A percentile compares a stretch with the other conserved stretches of the same genome.
phyloP scores from a whole-genome alignment of 2,113 vertebrate genomes.

The Otocyon megalotis region DNA sequence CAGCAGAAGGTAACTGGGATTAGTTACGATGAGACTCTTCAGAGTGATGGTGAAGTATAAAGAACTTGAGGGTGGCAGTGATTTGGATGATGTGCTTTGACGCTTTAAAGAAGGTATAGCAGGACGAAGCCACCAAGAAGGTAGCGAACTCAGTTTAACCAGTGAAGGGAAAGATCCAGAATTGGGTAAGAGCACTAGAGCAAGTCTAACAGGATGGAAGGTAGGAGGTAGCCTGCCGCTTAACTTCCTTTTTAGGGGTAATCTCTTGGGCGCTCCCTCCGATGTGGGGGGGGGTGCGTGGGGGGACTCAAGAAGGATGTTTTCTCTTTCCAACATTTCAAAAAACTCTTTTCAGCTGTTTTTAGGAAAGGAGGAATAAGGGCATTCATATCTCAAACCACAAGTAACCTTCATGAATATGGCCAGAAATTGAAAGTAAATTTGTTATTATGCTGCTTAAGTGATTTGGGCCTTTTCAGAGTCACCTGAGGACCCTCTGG shows the following conservation, averaged over 20 bases:
- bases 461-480: neutral
- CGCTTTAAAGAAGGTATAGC: neutral
- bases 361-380: constrained; percentile 71
- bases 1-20: neutral
- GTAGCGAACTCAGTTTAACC: neutral
- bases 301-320: constrained; percentile 60
- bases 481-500: constrained; percentile 57
- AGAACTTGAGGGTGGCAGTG: neutral
- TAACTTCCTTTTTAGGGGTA: neutral
- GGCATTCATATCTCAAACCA: constrained; percentile 75
- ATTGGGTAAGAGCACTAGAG: neutral
- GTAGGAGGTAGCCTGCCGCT: neutral
- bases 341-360: constrained; percentile 73
- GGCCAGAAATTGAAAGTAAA: constrained; percentile 66
- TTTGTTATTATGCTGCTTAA: constrained; percentile 56
- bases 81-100: neutral
- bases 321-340: constrained; percentile 70
- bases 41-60: neutral
- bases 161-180: neutral
- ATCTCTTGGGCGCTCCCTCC: neutral
- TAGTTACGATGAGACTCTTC: neutral
- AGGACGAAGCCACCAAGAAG: neutral
- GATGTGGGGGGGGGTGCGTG: neutral
- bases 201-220: neutral
- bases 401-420: constrained; percentile 74